Evolutionary conservation across 92 coral and sea anemone species (phyloP), one percentile per base, ranked within the genome.

Genomic region (Galaxea fascicularis): DNA sequence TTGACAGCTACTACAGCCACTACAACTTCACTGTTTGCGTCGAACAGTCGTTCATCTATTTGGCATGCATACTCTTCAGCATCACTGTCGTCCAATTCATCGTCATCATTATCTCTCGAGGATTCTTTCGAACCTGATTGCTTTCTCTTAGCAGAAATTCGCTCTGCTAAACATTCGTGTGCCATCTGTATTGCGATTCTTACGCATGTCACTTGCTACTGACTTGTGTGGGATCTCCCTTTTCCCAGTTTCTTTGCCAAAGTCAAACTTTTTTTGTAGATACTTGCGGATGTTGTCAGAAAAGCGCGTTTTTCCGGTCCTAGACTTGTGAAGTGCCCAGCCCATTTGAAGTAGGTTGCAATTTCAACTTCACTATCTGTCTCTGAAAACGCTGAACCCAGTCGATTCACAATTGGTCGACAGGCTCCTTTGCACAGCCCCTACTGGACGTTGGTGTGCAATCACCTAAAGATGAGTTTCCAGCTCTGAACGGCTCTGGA

Each of bases 171-270:
- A 83, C 67, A 76, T 85, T 65, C 92, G 79, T 26, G 73, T 49
- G 29, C 92, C 92, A 71, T 73, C 85, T 24, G 91, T 45, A 53
- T 67, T 27, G 76, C 82, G 60, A 26, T 84, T 79, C 21, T 80
- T 88, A 16, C 85, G 80, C 91, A 88, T 88, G 60, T 83, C 85
- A 39, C 46, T 71, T 22, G 91, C 85, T 24, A n/a, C n/a, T n/a
- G n/a, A n/a, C n/a, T n/a, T n/a, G n/a, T n/a, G n/a, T n/a, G n/a
- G n/a, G n/a, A n/a, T n/a, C n/a, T n/a, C 76, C 73, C 83, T 88
- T 25, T 56, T 83, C 30, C 87, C 87, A 24, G 85, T 83, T 67
- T 73, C 62, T 68, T 83, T 63, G 16, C 92, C 88, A 65, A 88
- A 76, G 49, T 82, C 88, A 76, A 74, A 88, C 72, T 74, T 74